These are phyloP conservation scores for Coenonympha glycerion DNA, from an alignment of 2,888 invertebrate genomes.

Conservation along the genomic window DNA sequence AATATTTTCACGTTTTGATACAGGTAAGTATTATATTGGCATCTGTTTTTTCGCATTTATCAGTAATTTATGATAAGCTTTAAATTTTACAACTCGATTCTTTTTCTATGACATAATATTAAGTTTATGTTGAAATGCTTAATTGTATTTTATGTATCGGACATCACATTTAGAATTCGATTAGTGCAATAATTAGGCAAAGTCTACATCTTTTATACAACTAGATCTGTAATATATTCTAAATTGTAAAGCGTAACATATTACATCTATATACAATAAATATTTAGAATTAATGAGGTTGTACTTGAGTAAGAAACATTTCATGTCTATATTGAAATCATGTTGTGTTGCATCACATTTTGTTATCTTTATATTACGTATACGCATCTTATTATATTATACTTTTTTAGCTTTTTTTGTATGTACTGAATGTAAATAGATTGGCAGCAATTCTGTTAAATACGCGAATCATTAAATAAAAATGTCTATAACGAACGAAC, in stretches of 20 bases:
- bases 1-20: too few species aligned
- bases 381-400: neutral
- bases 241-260: constrained; percentile 28
- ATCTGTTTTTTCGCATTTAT: neutral
- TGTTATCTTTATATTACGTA: constrained; percentile 10
- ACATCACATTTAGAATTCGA: constrained; percentile 46
- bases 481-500: too few species aligned
- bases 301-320: constrained; percentile 17
- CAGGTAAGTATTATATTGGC: neutral
- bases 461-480: too few species aligned
- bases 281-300: constrained; percentile 13
- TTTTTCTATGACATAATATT: constrained; percentile 58
- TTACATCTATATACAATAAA: constrained; percentile 16
- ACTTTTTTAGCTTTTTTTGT: neutral
- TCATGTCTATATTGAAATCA: neutral
- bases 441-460: too few species aligned
- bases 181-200: constrained; percentile 75
- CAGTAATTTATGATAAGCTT: neutral
- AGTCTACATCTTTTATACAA: constrained; percentile 68
- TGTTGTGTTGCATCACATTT: constrained; percentile 15
- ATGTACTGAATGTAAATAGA: neutral
- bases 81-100: constrained; percentile 11
- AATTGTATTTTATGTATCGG: neutral
- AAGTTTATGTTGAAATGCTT: constrained; percentile 4
- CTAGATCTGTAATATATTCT: constrained; percentile 47